These are phyloP conservation scores for Myzus persicae DNA, from an alignment of 1,140 invertebrate genomes.

Conservation along the genomic window DNA sequence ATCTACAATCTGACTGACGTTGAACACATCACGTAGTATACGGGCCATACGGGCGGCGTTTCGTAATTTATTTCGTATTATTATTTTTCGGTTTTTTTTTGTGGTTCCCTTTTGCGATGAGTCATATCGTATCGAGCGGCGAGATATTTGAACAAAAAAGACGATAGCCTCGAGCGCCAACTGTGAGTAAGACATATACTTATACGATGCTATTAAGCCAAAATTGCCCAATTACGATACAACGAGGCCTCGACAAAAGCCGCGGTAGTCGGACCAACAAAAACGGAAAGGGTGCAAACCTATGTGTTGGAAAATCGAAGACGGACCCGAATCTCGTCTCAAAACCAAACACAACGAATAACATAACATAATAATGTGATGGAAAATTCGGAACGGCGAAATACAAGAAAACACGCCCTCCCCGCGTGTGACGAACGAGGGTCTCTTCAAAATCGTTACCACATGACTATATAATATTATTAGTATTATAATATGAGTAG, in stretches of 20 bases:
- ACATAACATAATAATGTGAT: neutral
- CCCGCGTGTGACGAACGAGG: neutral
- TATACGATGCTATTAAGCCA: neutral
- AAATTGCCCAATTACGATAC: neutral
- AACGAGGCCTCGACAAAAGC: too few species aligned
- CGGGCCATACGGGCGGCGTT: neutral
- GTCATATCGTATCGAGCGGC: neutral
- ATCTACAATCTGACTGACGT: constrained; percentile 1
- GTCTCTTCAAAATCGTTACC: neutral
- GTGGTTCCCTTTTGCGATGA: neutral
- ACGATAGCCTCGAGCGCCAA: neutral
- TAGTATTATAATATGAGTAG: neutral
- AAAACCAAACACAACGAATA: neutral
- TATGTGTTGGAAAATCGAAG: neutral
- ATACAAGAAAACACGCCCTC: neutral
- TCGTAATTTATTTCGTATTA: neutral
- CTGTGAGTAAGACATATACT: neutral
- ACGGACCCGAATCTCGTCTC: neutral
- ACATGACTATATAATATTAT: neutral
- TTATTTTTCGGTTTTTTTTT: neutral
- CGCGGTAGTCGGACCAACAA: too few species aligned
- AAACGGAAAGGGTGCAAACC: too few species aligned
- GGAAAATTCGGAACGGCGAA: neutral
- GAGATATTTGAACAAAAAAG: neutral
- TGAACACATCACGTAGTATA: neutral